A percentile compares a stretch with the other conserved stretches of the same genome.
Evolutionary conservation across 2,888 invertebrate genomes (phyloP).

Genomic region (Gastracanthus pulcherrimus): DNA sequence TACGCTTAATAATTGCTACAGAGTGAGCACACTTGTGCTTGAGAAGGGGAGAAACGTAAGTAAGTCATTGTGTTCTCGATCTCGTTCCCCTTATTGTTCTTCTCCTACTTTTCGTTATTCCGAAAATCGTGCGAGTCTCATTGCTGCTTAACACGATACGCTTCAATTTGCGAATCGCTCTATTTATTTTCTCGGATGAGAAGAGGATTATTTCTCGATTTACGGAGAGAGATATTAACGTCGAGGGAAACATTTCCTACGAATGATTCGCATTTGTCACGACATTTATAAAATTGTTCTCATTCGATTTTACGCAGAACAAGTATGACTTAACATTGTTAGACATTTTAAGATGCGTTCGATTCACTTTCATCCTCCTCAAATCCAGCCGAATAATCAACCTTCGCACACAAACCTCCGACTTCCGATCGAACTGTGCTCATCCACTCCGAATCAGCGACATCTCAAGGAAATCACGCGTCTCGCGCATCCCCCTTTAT

Average conservation of each 20-base stretch:
- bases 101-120: neutral
- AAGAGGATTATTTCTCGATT: neutral
- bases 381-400: neutral
- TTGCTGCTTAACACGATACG: conserved; percentile 12
- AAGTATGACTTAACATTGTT: too few relatives aligned
- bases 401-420: neutral
- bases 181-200: neutral
- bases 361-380: too few relatives aligned
- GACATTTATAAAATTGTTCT: neutral
- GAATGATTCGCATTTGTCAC: neutral
- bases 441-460: neutral
- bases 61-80: too few relatives aligned
- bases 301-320: neutral
- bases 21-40: neutral
- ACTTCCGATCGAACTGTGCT: neutral
- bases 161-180: neutral
- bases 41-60: too few relatives aligned
- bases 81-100: neutral
- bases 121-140: conserved; percentile 1
- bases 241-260: neutral
- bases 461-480: neutral
- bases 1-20: conserved; percentile 30
- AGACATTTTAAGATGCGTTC: too few relatives aligned
- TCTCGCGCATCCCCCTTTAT: neutral
- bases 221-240: too few relatives aligned